These are phyloP conservation scores for Lycopodina hypogea DNA, from an alignment of 37 sponge, comb jelly and placozoan genomes.

Conservation along the genomic window DNA sequence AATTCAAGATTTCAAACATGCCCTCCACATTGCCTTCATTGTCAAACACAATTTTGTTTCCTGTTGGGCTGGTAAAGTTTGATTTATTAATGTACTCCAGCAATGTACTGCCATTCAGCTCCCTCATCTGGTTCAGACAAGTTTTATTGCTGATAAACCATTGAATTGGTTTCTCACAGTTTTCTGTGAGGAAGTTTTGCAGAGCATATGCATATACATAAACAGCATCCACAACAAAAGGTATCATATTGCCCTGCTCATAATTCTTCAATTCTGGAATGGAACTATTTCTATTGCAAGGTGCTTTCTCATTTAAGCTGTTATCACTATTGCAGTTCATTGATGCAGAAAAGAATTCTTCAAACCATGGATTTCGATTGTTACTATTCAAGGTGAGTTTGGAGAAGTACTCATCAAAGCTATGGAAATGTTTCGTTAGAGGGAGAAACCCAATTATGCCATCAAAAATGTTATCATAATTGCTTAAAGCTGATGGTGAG, in stretches of 20 bases:
- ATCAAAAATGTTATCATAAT: slow-evolving; percentile 32
- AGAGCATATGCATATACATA: slow-evolving; percentile 75
- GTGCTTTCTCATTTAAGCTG: neutral
- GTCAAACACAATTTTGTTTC: slow-evolving; percentile 59
- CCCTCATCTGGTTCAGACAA: slow-evolving; percentile 40
- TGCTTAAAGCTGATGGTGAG: slow-evolving; percentile 26
- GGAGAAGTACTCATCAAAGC: slow-evolving; percentile 69
- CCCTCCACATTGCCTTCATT: slow-evolving; percentile 47
- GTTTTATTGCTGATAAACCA: slow-evolving; percentile 32
- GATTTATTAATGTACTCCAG: slow-evolving; percentile 49
- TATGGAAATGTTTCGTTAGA: slow-evolving; percentile 16
- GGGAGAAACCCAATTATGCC: slow-evolving; percentile 70
- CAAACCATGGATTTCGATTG: slow-evolving; percentile 72
- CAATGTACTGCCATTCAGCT: slow-evolving; percentile 37
- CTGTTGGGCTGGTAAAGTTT: slow-evolving; percentile 44
- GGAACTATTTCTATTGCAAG: neutral
- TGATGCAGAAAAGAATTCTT: slow-evolving; percentile 49
- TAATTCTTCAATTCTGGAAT: slow-evolving; percentile 38
- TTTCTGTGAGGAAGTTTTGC: slow-evolving; percentile 59
- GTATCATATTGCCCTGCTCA: slow-evolving; percentile 58
- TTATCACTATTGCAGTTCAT: slow-evolving; percentile 42
- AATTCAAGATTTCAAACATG: slow-evolving; percentile 61
- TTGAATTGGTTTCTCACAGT: slow-evolving; percentile 45
- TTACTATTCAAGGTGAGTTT: slow-evolving; percentile 55
- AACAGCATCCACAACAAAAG: slow-evolving; percentile 87